These are phyloP conservation scores for Sycophaga agraensis DNA, from an alignment of 1,140 invertebrate species.

Conservation along the genomic window DNA sequence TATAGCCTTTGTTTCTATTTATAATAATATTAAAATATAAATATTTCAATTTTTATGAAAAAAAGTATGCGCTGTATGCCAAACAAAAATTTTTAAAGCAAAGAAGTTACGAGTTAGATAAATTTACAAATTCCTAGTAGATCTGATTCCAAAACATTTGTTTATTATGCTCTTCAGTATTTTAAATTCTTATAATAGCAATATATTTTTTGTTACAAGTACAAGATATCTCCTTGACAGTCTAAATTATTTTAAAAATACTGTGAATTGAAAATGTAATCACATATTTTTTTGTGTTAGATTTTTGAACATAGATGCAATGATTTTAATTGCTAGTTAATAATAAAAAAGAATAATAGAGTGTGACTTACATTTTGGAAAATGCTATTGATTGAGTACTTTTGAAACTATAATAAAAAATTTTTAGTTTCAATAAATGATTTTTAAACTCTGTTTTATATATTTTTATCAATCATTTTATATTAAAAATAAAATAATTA, in stretches of 20 bases:
- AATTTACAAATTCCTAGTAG: too few species aligned
- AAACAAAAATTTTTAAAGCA: too few species aligned
- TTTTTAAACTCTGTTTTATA: background rate
- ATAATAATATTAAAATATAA: too few species aligned
- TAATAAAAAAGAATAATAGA: conserved; percentile 21
- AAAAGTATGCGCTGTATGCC: too few species aligned
- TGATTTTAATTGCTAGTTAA: conserved; percentile 23
- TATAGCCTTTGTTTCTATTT: too few species aligned
- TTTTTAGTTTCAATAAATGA: conserved; percentile 17
- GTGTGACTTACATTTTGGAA: conserved; percentile 29
- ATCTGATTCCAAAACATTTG: too few species aligned
- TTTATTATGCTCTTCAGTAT: too few species aligned
- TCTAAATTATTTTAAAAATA: background rate
- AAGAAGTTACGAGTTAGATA: too few species aligned
- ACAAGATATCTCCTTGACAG: too few species aligned
- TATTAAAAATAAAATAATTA: background rate
- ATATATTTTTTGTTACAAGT: too few species aligned
- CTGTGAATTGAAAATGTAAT: conserved; percentile 21
- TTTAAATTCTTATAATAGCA: too few species aligned
- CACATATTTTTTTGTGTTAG: conserved; percentile 16
- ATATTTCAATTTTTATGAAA: too few species aligned
- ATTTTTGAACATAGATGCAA: conserved; percentile 6
- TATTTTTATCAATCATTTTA: background rate
- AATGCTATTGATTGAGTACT: conserved; percentile 31
- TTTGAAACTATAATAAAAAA: conserved; percentile 32